These are phyloP conservation scores for Eupithecia inturbata DNA, from an alignment of 2,888 invertebrate genomes.

Conservation along the genomic window DNA sequence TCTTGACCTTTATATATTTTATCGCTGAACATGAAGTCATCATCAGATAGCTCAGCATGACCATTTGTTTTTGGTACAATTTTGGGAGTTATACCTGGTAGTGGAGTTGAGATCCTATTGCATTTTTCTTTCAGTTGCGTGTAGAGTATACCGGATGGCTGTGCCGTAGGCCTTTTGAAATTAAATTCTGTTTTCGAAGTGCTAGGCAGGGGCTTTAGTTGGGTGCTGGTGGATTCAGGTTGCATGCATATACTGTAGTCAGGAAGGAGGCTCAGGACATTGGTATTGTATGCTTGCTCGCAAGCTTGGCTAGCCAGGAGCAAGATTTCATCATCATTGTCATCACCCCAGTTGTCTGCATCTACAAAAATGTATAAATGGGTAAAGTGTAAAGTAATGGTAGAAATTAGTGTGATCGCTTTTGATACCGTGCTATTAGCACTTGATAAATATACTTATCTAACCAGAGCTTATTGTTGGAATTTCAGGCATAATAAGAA, in stretches of 20 bases:
- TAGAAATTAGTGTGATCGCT: neutral
- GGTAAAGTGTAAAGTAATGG: too few species aligned
- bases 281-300: constrained; percentile 66
- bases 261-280: constrained; percentile 59
- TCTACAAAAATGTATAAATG: constrained; percentile 31
- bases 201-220: constrained; percentile 59
- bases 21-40: constrained; percentile 67
- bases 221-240: constrained; percentile 73
- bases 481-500: neutral
- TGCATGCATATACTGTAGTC: constrained; percentile 74
- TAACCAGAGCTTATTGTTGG: neutral
- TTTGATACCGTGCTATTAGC: neutral
- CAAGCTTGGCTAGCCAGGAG: constrained; percentile 78
- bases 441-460: too few species aligned
- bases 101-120: constrained; percentile 70
- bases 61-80: constrained; percentile 49
- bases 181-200: constrained; percentile 63
- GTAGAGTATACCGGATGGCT: constrained; percentile 54
- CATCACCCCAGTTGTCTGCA: constrained; percentile 74
- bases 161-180: constrained; percentile 68
- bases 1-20: constrained; percentile 66
- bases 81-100: constrained; percentile 70
- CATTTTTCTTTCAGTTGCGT: constrained; percentile 70
- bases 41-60: constrained; percentile 54
- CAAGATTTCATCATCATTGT: constrained; percentile 77